A percentile compares a stretch with the other conserved stretches of the same genome.
phyloP scores from a whole-genome alignment of 2,888 invertebrate genomes.

The Eilema sororculum region DNA sequence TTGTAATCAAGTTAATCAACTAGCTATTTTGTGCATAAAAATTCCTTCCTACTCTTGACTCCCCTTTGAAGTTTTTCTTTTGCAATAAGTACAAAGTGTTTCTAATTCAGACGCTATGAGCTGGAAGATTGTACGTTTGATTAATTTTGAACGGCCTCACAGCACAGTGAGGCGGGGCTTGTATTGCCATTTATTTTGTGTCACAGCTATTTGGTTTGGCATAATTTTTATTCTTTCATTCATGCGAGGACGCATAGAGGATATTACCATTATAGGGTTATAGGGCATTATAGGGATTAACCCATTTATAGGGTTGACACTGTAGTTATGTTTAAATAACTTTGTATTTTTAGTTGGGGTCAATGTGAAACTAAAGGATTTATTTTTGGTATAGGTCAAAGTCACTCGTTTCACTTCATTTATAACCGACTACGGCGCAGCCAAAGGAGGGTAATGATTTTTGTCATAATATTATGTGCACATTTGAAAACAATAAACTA shows the following conservation, averaged over 20 bases:
- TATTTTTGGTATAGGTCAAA: no score
- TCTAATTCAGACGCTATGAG: conserved; percentile 63
- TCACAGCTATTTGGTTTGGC: conserved; percentile 28
- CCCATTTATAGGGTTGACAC: no score
- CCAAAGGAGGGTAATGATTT: no score
- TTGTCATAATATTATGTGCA: no score
- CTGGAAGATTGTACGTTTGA: conserved; percentile 70
- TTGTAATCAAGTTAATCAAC: conserved; percentile 54
- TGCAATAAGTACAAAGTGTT: conserved; percentile 66
- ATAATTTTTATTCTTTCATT: neutral
- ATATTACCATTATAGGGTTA: no score
- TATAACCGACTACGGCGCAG: no score
- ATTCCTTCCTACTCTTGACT: conserved; percentile 39
- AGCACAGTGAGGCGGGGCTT: conserved; percentile 33
- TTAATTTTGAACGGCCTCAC: conserved; percentile 60
- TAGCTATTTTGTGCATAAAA: conserved; percentile 52
- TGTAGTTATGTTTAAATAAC: neutral
- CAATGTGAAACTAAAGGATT: neutral
- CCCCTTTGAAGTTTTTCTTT: conserved; percentile 64
- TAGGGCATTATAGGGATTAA: no score
- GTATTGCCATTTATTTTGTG: conserved; percentile 37
- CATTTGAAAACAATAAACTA: no score
- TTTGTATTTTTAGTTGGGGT: neutral
- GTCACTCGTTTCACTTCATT: no score
- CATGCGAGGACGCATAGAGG: neutral